A percentile compares a stretch with the other conserved stretches of the same genome.
Evolutionary conservation across 1,140 invertebrate species (phyloP).

Genomic region (Apis laboriosa): DNA sequence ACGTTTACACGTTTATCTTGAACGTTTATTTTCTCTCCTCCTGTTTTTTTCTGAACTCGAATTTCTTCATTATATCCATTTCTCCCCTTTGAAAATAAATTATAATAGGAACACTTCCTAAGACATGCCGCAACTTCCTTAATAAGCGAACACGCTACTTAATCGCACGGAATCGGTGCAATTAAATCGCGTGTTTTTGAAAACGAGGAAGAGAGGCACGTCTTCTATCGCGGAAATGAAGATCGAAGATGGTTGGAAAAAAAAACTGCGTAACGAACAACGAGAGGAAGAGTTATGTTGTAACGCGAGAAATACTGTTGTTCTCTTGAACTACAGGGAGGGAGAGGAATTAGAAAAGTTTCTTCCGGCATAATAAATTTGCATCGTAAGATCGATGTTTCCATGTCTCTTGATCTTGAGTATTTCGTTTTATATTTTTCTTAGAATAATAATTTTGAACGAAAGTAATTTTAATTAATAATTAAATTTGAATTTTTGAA

Average conservation of each 20-base stretch:
- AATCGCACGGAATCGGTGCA: not conserved
- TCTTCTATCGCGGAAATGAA: not conserved
- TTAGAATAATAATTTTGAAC: too few species aligned
- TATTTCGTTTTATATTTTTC: too few species aligned
- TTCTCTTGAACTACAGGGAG: not conserved
- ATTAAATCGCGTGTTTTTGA: slow-evolving; percentile 6
- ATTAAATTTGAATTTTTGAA: too few species aligned
- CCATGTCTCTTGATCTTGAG: too few species aligned
- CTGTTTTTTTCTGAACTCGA: not conserved
- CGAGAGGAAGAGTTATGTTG: not conserved
- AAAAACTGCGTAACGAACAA: slow-evolving; percentile 19
- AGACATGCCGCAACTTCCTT: not conserved
- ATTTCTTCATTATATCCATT: not conserved
- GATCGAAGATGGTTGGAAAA: not conserved
- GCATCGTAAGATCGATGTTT: too few species aligned
- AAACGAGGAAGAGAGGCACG: not conserved
- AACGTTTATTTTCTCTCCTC: not conserved
- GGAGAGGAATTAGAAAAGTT: slow-evolving; percentile 37
- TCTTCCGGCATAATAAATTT: not conserved
- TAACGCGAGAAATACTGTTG: not conserved
- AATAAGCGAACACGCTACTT: not conserved
- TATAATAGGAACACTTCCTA: not conserved
- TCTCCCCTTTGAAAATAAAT: not conserved
- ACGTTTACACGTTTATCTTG: not conserved
- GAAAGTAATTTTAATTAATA: too few species aligned